A percentile compares a stretch with the other conserved stretches of the same genome.
phyloP scores from a whole-genome alignment of 2,113 vertebrate species.

The Calyptommatus sinebrachiatus region DNA sequence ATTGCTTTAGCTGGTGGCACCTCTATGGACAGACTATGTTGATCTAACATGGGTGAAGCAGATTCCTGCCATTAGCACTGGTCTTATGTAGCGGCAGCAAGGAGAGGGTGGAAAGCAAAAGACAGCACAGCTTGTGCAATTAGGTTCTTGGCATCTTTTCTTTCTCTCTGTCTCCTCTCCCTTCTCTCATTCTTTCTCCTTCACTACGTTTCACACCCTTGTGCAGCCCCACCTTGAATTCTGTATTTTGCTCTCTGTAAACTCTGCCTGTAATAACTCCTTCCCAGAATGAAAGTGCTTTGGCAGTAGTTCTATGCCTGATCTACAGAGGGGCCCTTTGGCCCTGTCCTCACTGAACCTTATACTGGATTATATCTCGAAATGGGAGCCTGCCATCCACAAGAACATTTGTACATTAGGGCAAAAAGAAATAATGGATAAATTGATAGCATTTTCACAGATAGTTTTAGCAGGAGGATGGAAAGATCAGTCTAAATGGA shows the following conservation, averaged over 20 bases:
- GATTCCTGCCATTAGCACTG: not conserved
- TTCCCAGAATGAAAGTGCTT: not conserved
- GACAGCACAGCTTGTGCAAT: conserved; percentile 29
- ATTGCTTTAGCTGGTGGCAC: not conserved
- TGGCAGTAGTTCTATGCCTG: no score
- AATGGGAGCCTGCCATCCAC: no score
- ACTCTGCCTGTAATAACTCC: not conserved
- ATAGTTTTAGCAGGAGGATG: no score
- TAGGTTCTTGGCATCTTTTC: conserved; percentile 42
- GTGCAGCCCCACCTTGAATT: conserved; percentile 30
- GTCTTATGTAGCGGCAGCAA: not conserved
- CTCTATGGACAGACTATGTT: conserved; percentile 24
- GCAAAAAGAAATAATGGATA: no score
- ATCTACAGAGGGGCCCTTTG: not conserved
- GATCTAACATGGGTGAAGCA: conserved; percentile 44
- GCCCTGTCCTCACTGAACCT: no score
- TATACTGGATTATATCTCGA: no score
- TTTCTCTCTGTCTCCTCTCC: conserved; percentile 2
- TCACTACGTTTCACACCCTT: not conserved
- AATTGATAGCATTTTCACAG: no score
- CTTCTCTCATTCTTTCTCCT: not conserved
- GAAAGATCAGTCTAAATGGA: no score
- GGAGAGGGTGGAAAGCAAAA: not conserved
- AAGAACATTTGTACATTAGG: no score
- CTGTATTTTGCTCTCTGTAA: not conserved